Conservation (phyloP, 2,888 invertebrate species). For the Cinara cedri region DNA sequence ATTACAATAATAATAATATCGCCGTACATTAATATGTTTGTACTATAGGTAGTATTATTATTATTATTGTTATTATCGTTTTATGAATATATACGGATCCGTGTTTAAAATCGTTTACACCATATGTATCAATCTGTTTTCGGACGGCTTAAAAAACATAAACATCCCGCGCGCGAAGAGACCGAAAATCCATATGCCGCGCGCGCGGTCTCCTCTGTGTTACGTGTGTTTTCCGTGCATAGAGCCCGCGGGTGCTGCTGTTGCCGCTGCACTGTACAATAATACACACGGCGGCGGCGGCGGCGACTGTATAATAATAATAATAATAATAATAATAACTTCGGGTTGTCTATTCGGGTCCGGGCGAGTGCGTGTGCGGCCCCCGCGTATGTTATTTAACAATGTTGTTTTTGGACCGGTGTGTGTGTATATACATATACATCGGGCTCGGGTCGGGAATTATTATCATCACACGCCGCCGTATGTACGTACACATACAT, state of each 20-base stretch:
- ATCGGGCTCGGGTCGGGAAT: too few relatives aligned
- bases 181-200: constrained; percentile 21
- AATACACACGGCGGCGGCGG: too few relatives aligned
- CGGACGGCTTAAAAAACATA: constrained; percentile 44
- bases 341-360: too few relatives aligned
- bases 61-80: background rate
- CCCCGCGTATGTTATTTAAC: constrained; percentile 33
- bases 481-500: too few relatives aligned
- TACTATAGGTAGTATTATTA: constrained; percentile 4
- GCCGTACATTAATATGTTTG: background rate
- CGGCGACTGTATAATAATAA: too few relatives aligned
- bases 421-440: background rate
- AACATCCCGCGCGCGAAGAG: constrained; percentile 43
- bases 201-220: too few relatives aligned
- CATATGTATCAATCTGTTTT: constrained; percentile 50
- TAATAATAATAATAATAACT: too few relatives aligned
- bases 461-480: too few relatives aligned
- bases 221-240: too few relatives aligned
- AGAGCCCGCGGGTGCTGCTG: too few relatives aligned
- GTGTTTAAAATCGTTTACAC: constrained; percentile 53
- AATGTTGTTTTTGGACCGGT: constrained; percentile 49
- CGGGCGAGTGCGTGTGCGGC: background rate
- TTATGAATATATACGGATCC: background rate
- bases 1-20: too few relatives aligned
- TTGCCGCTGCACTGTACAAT: too few relatives aligned